Evolutionary conservation across 2,888 invertebrate species (phyloP).

Genomic region (Oeneis ivallda): DNA sequence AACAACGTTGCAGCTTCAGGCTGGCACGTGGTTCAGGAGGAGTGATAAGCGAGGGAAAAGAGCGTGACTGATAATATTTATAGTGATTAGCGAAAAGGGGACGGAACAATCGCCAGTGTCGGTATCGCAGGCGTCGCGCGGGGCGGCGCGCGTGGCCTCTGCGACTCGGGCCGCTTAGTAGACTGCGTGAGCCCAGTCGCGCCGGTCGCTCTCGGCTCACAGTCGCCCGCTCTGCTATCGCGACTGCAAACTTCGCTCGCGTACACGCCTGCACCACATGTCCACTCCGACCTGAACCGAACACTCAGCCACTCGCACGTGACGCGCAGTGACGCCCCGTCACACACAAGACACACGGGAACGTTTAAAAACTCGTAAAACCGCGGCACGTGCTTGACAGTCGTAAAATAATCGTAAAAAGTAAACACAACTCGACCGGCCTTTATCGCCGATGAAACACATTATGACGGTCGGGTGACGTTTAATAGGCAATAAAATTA

Average conservation of each 20-base stretch:
- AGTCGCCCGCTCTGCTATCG: conserved; percentile 68
- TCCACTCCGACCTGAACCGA: conserved; percentile 41
- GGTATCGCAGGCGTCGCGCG: conserved; percentile 76
- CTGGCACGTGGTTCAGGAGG: conserved; percentile 64
- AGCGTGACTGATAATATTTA: conserved; percentile 80
- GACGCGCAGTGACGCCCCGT: conserved; percentile 36
- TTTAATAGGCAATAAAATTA: conserved; percentile 81
- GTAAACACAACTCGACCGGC: conserved; percentile 79
- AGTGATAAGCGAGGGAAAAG: conserved; percentile 77
- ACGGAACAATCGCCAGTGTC: conserved; percentile 74
- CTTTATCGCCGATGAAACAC: conserved; percentile 78
- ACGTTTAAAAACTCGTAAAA: conserved; percentile 79
- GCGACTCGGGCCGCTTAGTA: conserved; percentile 78
- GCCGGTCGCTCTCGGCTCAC: conserved; percentile 74
- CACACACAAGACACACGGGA: conserved; percentile 57
- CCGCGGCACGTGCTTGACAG: conserved; percentile 74
- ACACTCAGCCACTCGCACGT: conserved; percentile 48
- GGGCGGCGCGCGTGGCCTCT: conserved; percentile 82
- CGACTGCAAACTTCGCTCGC: conserved; percentile 76
- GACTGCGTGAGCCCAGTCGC: conserved; percentile 85
- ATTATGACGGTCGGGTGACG: conserved; percentile 81
- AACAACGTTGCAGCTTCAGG: conserved; percentile 1
- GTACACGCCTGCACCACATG: conserved; percentile 55
- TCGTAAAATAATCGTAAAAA: conserved; percentile 83
- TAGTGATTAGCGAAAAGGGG: conserved; percentile 82